Evolutionary conservation across 2,113 vertebrate genomes (phyloP), one percentile per base, ranked within the genome.

Genomic region (Thalassarche chlororhynchos): DNA sequence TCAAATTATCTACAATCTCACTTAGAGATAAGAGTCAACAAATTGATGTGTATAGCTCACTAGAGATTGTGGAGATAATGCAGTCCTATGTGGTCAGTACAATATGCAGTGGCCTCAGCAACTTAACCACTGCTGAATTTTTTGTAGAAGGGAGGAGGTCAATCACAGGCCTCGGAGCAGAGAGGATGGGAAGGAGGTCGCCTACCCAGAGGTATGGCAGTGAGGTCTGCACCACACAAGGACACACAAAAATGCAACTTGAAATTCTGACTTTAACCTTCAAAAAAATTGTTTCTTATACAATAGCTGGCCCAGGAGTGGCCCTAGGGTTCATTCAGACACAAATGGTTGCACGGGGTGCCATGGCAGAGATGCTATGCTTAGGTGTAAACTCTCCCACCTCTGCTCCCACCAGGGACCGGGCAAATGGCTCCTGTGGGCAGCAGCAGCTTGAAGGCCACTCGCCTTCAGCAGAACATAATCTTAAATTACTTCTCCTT

Each of bases 211-310:
- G 61, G 89, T 84, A 47, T 5, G 19, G 38, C 69, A 79, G 10
- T 20, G 18, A 82, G 21, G 62, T 66, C 87, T 89, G 60, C 20
- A 58, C 42, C 23, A 29, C 51, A 60, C 26, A 42, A 80, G 36
- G n/a, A 85, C n/a, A 58, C 42, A 70, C 5, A 24, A 86, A 93
- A 90, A 71, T 40, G 17, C 15, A 47, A 76, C 42, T 83, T 77
- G 74, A 95, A 95, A 85, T 83, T 55, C 89, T 90, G 78, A 70
- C 62, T 94, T 86, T 36, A 93, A 71, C 62, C 70, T 93, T 94
- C 70, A 83, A 87, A 96, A 88, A 75, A 95, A 40, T 42, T 60
- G 15, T 77, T 85, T 80, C 40, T 87, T 54, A 60, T 6, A 28
- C 18, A 44, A 46, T 6, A 74, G 6, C 34, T 57, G 40, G 62